Evolutionary conservation across 2,113 vertebrate species (phyloP).

Genomic region (Lepus americanus): DNA sequence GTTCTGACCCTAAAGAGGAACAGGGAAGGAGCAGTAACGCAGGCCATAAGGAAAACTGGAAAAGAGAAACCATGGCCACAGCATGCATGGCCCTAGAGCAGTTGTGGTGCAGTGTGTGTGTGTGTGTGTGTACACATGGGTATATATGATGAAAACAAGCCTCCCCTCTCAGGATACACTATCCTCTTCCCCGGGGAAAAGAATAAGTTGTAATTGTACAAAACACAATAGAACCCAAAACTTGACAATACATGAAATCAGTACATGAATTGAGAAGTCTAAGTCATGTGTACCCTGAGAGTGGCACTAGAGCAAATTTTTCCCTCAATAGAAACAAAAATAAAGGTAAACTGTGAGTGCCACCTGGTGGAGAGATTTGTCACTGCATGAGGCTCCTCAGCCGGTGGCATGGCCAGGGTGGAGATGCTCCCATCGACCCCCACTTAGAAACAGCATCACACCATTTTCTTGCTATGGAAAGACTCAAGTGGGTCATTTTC

Average conservation of each 20-base stretch:
- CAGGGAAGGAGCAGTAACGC: background rate
- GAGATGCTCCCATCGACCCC: rapidly evolving
- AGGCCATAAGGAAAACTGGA: background rate
- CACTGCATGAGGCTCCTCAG: background rate
- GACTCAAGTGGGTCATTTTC: no score
- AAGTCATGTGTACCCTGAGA: background rate
- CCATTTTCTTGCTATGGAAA: background rate
- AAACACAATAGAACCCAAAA: background rate
- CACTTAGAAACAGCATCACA: background rate
- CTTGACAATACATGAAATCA: background rate
- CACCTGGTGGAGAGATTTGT: conserved; percentile 73
- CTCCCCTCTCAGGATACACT: background rate
- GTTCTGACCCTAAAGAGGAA: background rate
- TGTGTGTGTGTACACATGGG: background rate
- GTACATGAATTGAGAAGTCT: background rate
- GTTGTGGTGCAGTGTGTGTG: background rate
- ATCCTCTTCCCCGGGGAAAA: background rate
- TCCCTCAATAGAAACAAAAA: background rate
- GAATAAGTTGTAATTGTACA: background rate
- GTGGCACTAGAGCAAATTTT: background rate
- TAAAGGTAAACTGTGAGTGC: conserved; percentile 66
- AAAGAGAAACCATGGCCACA: background rate
- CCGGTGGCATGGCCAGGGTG: background rate
- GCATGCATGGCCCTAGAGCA: background rate
- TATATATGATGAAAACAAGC: background rate